Percentiles rank a stretch among this genome's conserved stretches.
These are phyloP conservation scores for Phasianus colchicus DNA, from an alignment of 2,113 vertebrate genomes.

Conservation along the genomic window DNA sequence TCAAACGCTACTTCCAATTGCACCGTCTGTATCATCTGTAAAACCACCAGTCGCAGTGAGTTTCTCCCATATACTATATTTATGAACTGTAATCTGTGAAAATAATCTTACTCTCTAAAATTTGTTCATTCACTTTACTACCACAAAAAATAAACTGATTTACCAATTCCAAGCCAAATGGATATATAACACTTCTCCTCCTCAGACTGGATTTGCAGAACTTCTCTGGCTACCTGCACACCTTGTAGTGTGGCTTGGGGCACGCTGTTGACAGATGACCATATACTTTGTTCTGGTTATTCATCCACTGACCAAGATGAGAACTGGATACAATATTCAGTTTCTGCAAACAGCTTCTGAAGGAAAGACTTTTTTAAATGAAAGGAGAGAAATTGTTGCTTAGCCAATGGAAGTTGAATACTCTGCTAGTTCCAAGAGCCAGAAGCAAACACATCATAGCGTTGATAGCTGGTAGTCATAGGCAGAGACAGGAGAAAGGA, in stretches of 20 bases:
- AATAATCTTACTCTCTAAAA: background rate
- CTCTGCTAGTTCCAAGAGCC: background rate
- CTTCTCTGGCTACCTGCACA: background rate
- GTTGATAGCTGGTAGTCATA: background rate
- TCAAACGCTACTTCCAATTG: background rate
- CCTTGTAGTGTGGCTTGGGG: background rate
- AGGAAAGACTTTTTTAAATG: background rate
- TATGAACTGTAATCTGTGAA: background rate
- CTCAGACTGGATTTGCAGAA: background rate
- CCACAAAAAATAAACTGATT: background rate
- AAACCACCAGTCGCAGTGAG: slow-evolving; percentile 36
- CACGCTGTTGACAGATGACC: background rate
- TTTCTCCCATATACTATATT: background rate
- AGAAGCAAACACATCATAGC: background rate
- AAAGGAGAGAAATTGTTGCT: background rate
- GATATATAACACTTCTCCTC: background rate
- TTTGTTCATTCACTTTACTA: background rate
- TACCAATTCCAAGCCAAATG: background rate
- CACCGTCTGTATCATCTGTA: background rate
- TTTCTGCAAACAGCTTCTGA: background rate
- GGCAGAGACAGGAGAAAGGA: background rate
- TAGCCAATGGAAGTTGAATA: background rate
- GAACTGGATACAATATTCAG: background rate
- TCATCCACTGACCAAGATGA: background rate
- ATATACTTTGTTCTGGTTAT: background rate